Evolutionary conservation across 2,113 vertebrate genomes (phyloP).

Genomic region (Ardeotis arabs): DNA sequence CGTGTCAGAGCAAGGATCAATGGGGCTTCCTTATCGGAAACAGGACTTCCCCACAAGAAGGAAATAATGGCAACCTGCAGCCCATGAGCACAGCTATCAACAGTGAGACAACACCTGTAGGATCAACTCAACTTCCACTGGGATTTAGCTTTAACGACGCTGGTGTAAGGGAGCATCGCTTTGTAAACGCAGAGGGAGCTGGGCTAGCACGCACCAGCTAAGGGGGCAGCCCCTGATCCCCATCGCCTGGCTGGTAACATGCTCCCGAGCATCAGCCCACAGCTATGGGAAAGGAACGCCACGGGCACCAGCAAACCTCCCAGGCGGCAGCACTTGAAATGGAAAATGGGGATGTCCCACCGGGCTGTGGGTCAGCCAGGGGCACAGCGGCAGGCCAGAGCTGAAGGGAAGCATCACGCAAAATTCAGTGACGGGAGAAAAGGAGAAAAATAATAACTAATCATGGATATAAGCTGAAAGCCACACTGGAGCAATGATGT

Average conservation of each 20-base stretch:
- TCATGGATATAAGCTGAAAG: background rate
- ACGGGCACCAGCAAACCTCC: background rate
- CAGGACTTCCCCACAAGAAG: background rate
- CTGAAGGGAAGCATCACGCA: background rate
- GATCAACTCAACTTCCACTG: background rate
- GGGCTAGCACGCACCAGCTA: rapidly evolving
- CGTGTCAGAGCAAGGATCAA: background rate
- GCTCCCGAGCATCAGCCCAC: background rate
- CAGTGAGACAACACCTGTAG: background rate
- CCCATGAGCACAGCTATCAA: background rate
- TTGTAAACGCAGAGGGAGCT: rapidly evolving
- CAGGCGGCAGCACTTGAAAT: background rate
- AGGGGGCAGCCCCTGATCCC: background rate
- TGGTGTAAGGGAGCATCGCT: background rate
- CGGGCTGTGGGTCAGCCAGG: background rate
- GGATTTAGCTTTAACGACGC: background rate
- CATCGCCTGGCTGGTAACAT: rapidly evolving
- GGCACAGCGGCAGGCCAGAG: background rate
- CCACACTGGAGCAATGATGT: background rate
- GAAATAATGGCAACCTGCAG: background rate
- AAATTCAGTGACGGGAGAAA: background rate
- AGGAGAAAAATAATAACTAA: background rate
- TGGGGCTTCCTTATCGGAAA: background rate
- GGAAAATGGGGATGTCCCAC: background rate
- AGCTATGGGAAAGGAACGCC: background rate